These are phyloP conservation scores for Heterochromis multidens DNA, from an alignment of 2,113 vertebrate genomes.

Conservation along the genomic window DNA sequence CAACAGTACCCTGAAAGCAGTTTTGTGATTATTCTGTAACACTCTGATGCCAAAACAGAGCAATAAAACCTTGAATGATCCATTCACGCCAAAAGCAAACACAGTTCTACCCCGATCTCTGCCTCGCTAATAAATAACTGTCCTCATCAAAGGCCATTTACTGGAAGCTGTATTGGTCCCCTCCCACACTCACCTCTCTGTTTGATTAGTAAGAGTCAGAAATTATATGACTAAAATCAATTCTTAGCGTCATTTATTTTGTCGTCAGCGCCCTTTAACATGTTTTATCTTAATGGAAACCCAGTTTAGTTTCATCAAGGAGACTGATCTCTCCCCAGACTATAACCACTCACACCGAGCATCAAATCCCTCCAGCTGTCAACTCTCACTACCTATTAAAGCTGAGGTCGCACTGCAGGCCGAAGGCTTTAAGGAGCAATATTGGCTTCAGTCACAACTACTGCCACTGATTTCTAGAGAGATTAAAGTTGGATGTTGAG, in stretches of 20 bases:
- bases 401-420: not conserved
- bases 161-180: not conserved
- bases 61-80: not conserved
- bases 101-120: not conserved
- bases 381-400: slow-evolving; percentile 12
- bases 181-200: not conserved
- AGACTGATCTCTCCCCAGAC: slow-evolving; percentile 20
- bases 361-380: slow-evolving; percentile 26
- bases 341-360: not conserved
- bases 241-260: slow-evolving; percentile 13
- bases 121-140: not conserved
- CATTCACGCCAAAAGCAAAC: not conserved
- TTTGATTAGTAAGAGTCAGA: not conserved
- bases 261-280: not conserved
- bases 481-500: slow-evolving; percentile 18
- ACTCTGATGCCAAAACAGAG: not conserved
- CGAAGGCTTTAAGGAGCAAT: not conserved
- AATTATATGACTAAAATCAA: not conserved
- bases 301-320: slow-evolving; percentile 7
- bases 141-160: not conserved
- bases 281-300: slow-evolving; percentile 1
- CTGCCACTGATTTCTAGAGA: not conserved
- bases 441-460: slow-evolving; percentile 3
- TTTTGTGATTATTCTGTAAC: not conserved
- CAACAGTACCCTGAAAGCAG: not conserved